Base-by-base conservation (phyloP, 1,140 invertebrate species). In the Dinothrombium tinctorium region DNA sequence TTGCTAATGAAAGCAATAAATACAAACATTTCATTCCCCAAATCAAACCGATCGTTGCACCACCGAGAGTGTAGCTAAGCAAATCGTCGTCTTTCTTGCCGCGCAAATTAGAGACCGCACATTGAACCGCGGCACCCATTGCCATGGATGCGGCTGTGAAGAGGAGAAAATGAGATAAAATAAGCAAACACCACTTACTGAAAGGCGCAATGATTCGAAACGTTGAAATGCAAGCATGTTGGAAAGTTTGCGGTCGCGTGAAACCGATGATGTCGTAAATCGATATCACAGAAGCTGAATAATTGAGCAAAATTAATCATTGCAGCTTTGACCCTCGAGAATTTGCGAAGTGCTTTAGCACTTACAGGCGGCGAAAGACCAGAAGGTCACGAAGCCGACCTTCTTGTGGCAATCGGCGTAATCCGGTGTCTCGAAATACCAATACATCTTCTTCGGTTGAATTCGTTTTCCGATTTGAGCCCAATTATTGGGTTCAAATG, bases 41-140 rank as follows among this genome's bases (percentile, higher is more conserved):
- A 21, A 44, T 39, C 11, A 44, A 24, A 12, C 42, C 42, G 21
- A 40, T 4, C 3, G 42, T 33, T 7, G 41, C 42, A 20, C 42
- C 42, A 22, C 35, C 42, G n/a, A 41, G 17, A 2, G 19, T 2
- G 23, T 44, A 33, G 20, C 41, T 44, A n/a, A n/a, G n/a, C 5
- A 12, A 29, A 14, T 8, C 5, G 20, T 32, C 42, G 31, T 44
- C 42, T 29, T 44, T 44, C 24, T 44, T 31, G 21, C 42, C 42
- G 11, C 42, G 40, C 25, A 44, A 6, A 25, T 44, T 44, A 12
- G 42, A 36, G 2, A 31, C 36, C 2, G 17, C 12, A 44, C 15
- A 15, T 14, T 25, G 8, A 2, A 33, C 26, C 3, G 39, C 12
- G 11, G 41, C 38, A 25, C 32, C 33, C 3, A 33, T 20, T 9